These are phyloP conservation scores for Tupaia tana DNA, from an alignment of 2,113 vertebrate genomes.

Conservation along the genomic window DNA sequence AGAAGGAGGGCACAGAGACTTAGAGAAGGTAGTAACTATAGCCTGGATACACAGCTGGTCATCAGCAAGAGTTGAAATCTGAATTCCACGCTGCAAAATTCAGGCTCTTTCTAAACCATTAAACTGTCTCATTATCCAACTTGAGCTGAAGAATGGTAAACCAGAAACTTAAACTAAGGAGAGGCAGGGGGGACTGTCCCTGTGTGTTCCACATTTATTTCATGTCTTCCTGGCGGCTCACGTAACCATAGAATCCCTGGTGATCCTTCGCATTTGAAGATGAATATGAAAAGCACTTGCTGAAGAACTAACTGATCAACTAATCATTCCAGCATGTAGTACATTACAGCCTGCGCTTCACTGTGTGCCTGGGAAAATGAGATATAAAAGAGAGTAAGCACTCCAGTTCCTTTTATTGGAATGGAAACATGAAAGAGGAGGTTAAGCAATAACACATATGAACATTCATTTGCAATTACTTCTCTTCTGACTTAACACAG, in stretches of 20 bases:
- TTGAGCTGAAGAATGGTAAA: conserved; percentile 54
- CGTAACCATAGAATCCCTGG: conserved; percentile 32
- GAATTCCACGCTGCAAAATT: neutral
- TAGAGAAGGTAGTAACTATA: conserved; percentile 37
- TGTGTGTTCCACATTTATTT: neutral
- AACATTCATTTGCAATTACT: conserved; percentile 62
- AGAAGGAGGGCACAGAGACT: neutral
- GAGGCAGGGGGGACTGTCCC: neutral
- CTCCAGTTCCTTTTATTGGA: conserved; percentile 14
- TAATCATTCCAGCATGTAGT: conserved; percentile 61
- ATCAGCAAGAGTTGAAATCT: neutral
- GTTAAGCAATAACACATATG: conserved; percentile 52
- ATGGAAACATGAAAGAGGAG: conserved; percentile 60
- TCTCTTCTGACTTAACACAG: conserved; percentile 42
- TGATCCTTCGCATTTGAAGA: conserved; percentile 53
- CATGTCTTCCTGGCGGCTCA: conserved; percentile 56
- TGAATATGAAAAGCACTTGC: conserved; percentile 35
- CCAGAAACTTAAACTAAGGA: conserved; percentile 15
- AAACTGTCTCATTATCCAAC: neutral
- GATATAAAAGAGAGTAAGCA: neutral
- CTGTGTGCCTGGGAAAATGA: conserved; percentile 5
- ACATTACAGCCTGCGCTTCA: rapidly evolving
- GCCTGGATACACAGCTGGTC: neutral
- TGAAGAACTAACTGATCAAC: conserved; percentile 38
- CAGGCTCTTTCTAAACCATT: conserved; percentile 26